phyloP scores from a whole-genome alignment of 2,797 vertebrate genomes.

The Acropternis orthonyx region DNA sequence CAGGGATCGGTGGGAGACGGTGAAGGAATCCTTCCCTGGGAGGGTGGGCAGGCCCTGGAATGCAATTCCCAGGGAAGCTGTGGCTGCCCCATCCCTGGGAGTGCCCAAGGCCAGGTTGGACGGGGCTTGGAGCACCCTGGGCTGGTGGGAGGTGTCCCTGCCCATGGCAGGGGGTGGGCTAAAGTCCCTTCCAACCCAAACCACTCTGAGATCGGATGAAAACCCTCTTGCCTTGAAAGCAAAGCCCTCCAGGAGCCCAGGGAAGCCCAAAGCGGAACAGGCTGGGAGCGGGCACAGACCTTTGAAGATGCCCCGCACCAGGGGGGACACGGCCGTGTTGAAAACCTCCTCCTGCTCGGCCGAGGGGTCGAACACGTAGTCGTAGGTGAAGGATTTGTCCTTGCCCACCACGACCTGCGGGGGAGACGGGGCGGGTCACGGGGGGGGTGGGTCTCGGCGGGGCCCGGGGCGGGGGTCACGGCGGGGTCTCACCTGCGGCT shows the following conservation, averaged over 20 bases:
- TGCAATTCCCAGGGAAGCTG: neutral
- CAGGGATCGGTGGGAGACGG: neutral
- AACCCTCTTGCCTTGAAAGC: neutral
- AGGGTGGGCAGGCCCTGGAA: rapidly evolving
- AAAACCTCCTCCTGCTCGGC: slow-evolving; percentile 95
- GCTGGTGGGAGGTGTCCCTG: rapidly evolving
- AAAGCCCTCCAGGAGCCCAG: rapidly evolving
- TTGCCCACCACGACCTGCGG: slow-evolving; percentile 88
- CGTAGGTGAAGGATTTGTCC: slow-evolving; percentile 93
- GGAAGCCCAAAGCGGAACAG: no score
- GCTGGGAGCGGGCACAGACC: slow-evolving; percentile 56
- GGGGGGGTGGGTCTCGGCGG: neutral
- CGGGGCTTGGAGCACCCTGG: rapidly evolving
- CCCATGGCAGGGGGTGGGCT: neutral
- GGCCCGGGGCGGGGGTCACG: neutral
- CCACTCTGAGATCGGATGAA: rapidly evolving
- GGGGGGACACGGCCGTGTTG: slow-evolving; percentile 81
- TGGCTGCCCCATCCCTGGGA: neutral
- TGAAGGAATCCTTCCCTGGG: neutral
- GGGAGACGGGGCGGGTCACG: no score
- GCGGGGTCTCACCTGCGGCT: slow-evolving; percentile 84
- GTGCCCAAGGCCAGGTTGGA: neutral
- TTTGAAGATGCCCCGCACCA: slow-evolving; percentile 90
- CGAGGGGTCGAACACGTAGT: slow-evolving; percentile 91
- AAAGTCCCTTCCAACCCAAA: neutral